Evolutionary conservation across 1,140 invertebrate genomes (phyloP), one percentile per base, ranked within the genome.

Genomic region (Mycetomoellerius zeteki): DNA sequence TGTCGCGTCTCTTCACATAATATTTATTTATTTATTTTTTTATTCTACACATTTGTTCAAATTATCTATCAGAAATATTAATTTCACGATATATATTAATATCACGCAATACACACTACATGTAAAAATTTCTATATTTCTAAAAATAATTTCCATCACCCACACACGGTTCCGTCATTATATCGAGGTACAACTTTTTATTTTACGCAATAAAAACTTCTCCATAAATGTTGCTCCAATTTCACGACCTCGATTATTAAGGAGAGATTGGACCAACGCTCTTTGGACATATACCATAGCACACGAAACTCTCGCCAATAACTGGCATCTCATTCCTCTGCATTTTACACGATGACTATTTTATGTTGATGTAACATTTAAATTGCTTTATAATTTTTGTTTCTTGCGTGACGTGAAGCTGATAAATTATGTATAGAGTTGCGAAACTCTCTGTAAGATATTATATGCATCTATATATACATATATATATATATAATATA

Each of bases 191-290:
- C 56, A 43, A 77, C 5, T 72, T 80, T 73, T 24, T 27, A 58
- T 69, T 64, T 24, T 37, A 54, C 56, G 4, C 27, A 50, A 62
- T 12, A 60, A 76, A 43, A 76, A 43, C 62, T 54, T 54, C n/a
- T 75, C 33, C 43, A 30, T 85, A 67, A 77, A 87, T 16, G 54
- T 72, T 52, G 37, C 14, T 76, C 62, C 33, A 24, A 60, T 85
- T 85, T 54, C n/a, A 30, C 21, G 73, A 88, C 37, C 64, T 88
- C 71, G 52, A 58, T 30, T 24, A 52, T 16, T 56, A 72, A 62
- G 33, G 56, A 85, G 78, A 89, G 73, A 82, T 86, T 73, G 62
- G 43, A 30, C 37, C 73, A 77, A 72, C 14, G 21, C 50, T 86
- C 43, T 73, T 60, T 1, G 82, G 27, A 71, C 30, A 24, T 67